Conservation (phyloP, 2,113 vertebrate species). For the Microtus richardsoni region DNA sequence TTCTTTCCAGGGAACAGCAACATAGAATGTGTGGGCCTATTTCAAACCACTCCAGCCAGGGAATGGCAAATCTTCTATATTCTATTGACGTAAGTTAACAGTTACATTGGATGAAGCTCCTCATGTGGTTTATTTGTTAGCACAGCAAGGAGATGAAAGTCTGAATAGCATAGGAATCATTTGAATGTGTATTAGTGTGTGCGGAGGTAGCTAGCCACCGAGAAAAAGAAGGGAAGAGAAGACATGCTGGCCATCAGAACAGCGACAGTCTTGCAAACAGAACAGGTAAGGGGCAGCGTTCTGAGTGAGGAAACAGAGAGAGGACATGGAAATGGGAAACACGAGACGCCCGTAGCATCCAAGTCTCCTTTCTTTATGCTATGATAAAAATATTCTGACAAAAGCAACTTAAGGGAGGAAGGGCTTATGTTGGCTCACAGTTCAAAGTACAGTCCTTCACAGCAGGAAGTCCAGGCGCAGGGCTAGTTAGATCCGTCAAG, state of each 20-base stretch:
- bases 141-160: background rate
- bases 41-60: background rate
- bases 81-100: background rate
- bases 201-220: background rate
- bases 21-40: constrained; percentile 25
- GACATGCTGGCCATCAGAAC: background rate
- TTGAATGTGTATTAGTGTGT: background rate
- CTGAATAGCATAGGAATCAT: background rate
- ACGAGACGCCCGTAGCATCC: background rate
- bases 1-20: background rate
- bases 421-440: background rate
- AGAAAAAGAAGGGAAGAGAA: background rate
- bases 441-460: background rate
- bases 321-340: background rate
- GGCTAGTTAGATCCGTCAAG: background rate
- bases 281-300: background rate
- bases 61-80: background rate
- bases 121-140: background rate
- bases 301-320: background rate
- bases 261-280: background rate
- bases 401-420: background rate
- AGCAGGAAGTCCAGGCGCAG: background rate
- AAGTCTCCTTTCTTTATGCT: background rate
- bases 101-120: background rate
- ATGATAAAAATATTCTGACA: background rate